Base-by-base conservation (phyloP, 2,797 vertebrate species). In the Tapera naevia region DNA sequence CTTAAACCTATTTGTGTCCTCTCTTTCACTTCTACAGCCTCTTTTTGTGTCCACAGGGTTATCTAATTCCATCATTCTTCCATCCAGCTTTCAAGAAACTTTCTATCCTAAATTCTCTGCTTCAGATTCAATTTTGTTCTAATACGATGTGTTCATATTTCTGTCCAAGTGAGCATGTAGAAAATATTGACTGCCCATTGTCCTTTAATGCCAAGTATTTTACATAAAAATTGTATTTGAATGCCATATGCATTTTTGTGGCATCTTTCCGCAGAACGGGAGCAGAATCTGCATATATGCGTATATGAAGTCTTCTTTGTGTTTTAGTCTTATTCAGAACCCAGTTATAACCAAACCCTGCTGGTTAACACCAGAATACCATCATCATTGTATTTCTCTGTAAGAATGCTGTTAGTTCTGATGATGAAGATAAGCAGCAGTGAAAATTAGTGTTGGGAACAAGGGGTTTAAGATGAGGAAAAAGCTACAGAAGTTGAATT, bases 211-310 rank as follows among this genome's bases (percentile, higher is more conserved):
- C 7, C 21, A 33, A 33, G 21, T 35, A 6, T 70, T 85, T 87
- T 17, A 51, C 48, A 66, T 30, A 6, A 43, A 64, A 73, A 64
- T 11, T 9, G 7, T 9, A 27, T 33, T 65, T 32, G 30, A 80
- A 50, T 67, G 71, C 30, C 2, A 0, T 2, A 1, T 37, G 39
- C 9, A 6, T 46, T 87, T 84, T 39, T 70, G 84, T n/a, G 56
- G 17, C 21, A 1, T 17, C 2, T 33, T 89, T 70, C n/a, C 13
- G 5, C n/a, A 35, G 56, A 61, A 24, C 0, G 33, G 32, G 41
- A 69, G 28, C 60, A 45, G 50, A 51, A 33, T 78, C 17, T 85
- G n/a, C 27, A 45, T 32, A 45, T 32, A 61, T 5, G 2, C 3
- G 2, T 24, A 13, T 27, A 22, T 22, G 28, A 80, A 87, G 28